Percentiles rank a stretch among this genome's conserved stretches.
Conservation (phyloP, 2,888 invertebrate genomes). For the Pycnomerus fuliginosus region DNA sequence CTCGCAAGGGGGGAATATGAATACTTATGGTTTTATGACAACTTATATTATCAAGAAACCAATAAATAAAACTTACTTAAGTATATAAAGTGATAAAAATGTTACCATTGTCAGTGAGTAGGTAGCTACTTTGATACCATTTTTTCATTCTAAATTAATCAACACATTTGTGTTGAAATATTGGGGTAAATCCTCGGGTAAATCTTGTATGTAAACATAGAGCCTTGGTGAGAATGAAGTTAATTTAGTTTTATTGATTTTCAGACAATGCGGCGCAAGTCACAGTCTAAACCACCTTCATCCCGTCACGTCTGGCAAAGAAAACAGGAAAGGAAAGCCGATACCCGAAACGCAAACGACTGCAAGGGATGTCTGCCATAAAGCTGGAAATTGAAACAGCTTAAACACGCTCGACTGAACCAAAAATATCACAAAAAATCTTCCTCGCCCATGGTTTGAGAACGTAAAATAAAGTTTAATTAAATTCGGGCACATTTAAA, state of each 20-base stretch:
- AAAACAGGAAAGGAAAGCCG: conserved; percentile 40
- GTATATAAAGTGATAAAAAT: no score
- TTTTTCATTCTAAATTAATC: no score
- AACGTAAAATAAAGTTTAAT: conserved; percentile 33
- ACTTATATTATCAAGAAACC: no score
- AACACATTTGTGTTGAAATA: no score
- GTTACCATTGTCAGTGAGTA: no score
- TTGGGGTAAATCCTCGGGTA: no score
- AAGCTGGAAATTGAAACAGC: conserved; percentile 44
- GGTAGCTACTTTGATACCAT: no score
- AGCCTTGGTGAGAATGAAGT: conserved; percentile 3
- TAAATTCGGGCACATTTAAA: conserved; percentile 27
- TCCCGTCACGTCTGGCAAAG: conserved; percentile 36
- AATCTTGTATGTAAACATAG: no score
- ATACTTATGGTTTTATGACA: no score
- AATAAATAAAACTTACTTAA: no score
- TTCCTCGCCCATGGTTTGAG: conserved; percentile 6
- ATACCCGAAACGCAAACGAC: conserved; percentile 42
- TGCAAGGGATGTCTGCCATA: conserved; percentile 39
- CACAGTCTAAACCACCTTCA: conserved; percentile 37
- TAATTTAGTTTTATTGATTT: conserved; percentile 27
- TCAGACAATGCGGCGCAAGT: conserved; percentile 22
- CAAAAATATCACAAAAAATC: conserved; percentile 22
- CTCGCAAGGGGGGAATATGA: no score
- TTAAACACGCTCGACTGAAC: conserved; percentile 36